Conservation (phyloP, 1,140 invertebrate species). For the Panagrolaimus sp. region DNA sequence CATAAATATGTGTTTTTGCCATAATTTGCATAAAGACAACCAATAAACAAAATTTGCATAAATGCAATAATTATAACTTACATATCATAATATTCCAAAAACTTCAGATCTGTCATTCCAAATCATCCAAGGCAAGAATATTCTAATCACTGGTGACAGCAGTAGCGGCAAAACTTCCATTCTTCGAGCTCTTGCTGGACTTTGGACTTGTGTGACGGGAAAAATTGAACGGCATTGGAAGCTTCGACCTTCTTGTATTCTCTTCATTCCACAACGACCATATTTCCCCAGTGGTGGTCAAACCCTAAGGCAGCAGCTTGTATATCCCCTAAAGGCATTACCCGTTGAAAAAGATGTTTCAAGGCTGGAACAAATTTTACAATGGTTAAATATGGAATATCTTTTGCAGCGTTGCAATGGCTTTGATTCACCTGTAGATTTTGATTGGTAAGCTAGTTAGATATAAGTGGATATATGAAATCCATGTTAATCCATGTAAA, state of each 20-base stretch:
- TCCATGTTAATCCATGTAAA: no score
- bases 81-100: no score
- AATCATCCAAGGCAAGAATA: conserved; percentile 61
- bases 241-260: conserved; percentile 58
- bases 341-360: conserved; percentile 52
- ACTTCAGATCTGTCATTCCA: conserved; percentile 62
- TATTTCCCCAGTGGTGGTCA: conserved; percentile 65
- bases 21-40: no score
- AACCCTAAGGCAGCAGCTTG: conserved; percentile 64
- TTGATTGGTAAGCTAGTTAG: conserved; percentile 64
- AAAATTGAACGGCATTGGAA: conserved; percentile 58
- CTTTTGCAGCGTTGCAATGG: conserved; percentile 63
- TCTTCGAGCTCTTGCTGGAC: conserved; percentile 64
- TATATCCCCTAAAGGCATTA: conserved; percentile 58
- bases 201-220: conserved; percentile 63
- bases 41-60: no score
- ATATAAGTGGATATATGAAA: conserved; percentile 13
- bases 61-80: no score
- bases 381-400: conserved; percentile 61
- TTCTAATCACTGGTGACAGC: conserved; percentile 66
- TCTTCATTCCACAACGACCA: conserved; percentile 67
- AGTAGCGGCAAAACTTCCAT: conserved; percentile 68
- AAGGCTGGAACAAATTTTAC: conserved; percentile 59
- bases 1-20: no score
- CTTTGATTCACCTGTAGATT: conserved; percentile 62